A percentile compares a stretch with the other conserved stretches of the same genome.
Conservation (phyloP, 2,888 invertebrate species). For the Dicranocentrus wangi region DNA sequence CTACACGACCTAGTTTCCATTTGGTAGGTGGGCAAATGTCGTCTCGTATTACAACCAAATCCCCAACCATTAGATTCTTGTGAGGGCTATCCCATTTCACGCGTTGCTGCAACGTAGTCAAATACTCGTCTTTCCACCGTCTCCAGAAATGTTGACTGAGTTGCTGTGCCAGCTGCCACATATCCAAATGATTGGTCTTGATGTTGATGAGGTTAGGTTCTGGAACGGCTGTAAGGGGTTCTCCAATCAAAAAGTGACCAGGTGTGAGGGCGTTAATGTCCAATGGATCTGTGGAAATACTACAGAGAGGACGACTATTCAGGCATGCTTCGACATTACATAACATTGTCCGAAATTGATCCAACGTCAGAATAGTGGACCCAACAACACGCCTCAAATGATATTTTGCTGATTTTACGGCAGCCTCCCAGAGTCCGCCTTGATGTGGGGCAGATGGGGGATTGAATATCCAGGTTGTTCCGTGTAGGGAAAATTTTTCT, state of each 20-base stretch:
- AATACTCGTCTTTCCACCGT: conserved; percentile 53
- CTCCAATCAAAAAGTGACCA: conserved; percentile 68
- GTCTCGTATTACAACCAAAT: conserved; percentile 57
- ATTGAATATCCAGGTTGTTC: conserved; percentile 74
- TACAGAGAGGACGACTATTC: conserved; percentile 67
- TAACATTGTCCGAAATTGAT: conserved; percentile 73
- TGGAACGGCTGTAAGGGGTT: conserved; percentile 68
- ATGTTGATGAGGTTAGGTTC: conserved; percentile 14
- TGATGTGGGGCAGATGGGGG: conserved; percentile 74
- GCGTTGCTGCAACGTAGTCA: conserved; percentile 53
- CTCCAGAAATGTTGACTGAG: conserved; percentile 52
- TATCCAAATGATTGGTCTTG: conserved; percentile 17
- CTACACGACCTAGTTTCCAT: conserved; percentile 73
- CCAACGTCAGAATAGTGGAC: conserved; percentile 71
- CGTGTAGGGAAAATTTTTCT: background rate
- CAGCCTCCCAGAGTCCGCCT: conserved; percentile 74
- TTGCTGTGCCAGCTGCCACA: conserved; percentile 56
- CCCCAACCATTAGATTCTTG: conserved; percentile 33
- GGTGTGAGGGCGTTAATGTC: background rate
- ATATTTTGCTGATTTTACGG: conserved; percentile 74
- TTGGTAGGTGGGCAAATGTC: conserved; percentile 36
- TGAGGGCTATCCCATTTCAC: conserved; percentile 37
- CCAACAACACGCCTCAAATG: conserved; percentile 73
- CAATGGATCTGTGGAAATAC: background rate
- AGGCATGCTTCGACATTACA: conserved; percentile 73